These are phyloP conservation scores for Pomatorhinus ruficollis DNA, from an alignment of 2,113 vertebrate species.

Conservation along the genomic window DNA sequence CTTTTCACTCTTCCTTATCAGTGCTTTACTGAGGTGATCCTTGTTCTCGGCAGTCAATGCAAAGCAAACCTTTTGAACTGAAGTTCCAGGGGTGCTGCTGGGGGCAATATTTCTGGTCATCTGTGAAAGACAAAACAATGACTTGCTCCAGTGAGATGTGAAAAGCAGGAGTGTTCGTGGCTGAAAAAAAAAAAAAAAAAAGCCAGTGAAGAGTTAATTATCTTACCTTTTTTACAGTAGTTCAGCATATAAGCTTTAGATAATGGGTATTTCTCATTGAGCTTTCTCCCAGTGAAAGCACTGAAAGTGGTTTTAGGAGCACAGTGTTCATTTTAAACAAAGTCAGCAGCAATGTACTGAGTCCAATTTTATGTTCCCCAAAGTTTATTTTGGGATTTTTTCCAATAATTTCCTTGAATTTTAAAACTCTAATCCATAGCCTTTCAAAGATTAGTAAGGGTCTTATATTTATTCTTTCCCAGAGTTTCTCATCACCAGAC, in stretches of 20 bases:
- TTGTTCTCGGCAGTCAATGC: neutral
- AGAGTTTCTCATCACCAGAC: neutral
- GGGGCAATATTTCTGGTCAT: neutral
- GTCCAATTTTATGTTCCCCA: neutral
- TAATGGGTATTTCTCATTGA: neutral
- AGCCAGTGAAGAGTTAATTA: neutral
- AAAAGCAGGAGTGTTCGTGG: neutral
- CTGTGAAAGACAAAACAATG: neutral
- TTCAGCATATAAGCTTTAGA: neutral
- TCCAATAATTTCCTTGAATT: neutral
- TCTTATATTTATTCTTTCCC: neutral
- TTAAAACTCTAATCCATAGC: neutral
- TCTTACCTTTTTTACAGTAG: neutral
- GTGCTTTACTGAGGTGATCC: neutral
- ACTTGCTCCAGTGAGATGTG: neutral
- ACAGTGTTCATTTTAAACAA: neutral
- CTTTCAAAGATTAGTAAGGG: neutral
- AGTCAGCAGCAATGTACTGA: neutral
- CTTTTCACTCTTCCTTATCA: neutral
- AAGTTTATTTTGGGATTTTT: neutral
- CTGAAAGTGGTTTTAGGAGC: neutral
- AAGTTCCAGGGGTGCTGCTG: neutral
- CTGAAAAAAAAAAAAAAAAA: neutral
- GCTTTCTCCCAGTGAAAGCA: neutral
- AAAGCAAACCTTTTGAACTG: neutral